These are phyloP conservation scores for Lagopus muta DNA, from an alignment of 2,113 vertebrate genomes.

Conservation along the genomic window DNA sequence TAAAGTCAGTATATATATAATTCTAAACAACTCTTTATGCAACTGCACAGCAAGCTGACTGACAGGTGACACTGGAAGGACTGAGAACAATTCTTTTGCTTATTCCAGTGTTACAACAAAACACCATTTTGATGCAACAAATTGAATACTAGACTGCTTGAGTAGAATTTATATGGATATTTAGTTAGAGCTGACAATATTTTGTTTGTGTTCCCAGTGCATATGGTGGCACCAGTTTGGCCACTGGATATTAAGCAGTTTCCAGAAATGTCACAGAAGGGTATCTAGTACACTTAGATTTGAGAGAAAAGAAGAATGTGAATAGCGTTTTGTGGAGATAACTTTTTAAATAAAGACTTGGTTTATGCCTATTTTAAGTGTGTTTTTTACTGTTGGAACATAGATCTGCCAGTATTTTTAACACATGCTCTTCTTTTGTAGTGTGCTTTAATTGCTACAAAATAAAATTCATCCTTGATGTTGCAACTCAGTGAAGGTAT, in stretches of 20 bases:
- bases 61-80: background rate
- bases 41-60: background rate
- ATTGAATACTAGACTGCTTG: background rate
- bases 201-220: background rate
- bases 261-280: background rate
- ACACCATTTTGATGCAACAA: background rate
- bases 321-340: background rate
- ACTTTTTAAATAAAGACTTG: background rate
- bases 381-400: background rate
- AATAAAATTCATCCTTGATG: background rate
- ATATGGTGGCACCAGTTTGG: accelerated
- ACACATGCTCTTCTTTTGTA: background rate
- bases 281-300: background rate
- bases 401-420: conserved; percentile 3
- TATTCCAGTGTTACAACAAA: background rate
- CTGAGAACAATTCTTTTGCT: background rate
- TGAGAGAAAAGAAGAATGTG: background rate
- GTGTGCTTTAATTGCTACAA: conserved; percentile 6
- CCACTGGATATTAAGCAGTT: background rate
- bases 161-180: background rate
- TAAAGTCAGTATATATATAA: background rate
- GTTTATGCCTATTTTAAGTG: background rate
- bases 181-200: background rate
- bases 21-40: background rate
- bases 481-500: background rate